Evolutionary conservation across 2,888 invertebrate species (phyloP).

Genomic region (Synanthedon formicaeformis): DNA sequence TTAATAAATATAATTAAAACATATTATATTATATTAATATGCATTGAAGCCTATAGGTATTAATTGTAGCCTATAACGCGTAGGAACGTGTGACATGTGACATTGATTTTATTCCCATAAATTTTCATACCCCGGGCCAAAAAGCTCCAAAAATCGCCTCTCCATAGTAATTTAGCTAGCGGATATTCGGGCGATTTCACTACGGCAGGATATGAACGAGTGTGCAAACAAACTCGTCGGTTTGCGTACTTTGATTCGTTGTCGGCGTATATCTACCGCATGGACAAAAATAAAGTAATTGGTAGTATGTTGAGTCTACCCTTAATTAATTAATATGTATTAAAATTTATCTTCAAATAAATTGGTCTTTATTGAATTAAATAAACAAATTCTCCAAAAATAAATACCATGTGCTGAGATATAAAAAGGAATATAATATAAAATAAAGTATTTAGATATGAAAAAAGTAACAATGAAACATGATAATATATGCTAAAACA

Average conservation of each 20-base stretch:
- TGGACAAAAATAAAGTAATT: slow-evolving; percentile 14
- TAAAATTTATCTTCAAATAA: not conserved
- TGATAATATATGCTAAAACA: not conserved
- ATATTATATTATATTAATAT: too few relatives aligned
- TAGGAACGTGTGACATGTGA: too few relatives aligned
- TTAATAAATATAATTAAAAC: too few relatives aligned
- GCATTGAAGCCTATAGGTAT: too few relatives aligned
- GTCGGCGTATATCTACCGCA: slow-evolving; percentile 18
- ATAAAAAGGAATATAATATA: too few relatives aligned
- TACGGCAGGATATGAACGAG: slow-evolving; percentile 49
- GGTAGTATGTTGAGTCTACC: not conserved
- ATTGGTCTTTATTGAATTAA: not conserved
- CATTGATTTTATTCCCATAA: too few relatives aligned
- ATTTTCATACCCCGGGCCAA: too few relatives aligned
- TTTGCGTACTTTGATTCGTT: slow-evolving; percentile 41
- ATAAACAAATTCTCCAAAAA: not conserved
- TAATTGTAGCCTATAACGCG: too few relatives aligned
- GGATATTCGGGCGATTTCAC: slow-evolving; percentile 52
- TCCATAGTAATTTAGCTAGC: slow-evolving; percentile 1
- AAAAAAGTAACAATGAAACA: not conserved
- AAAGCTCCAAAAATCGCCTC: not conserved
- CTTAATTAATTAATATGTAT: not conserved
- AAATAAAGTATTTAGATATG: too few relatives aligned
- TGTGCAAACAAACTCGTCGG: slow-evolving; percentile 46
- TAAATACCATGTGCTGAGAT: not conserved